phyloP scores from a whole-genome alignment of 2,888 invertebrate species.

The Pteria penguin region DNA sequence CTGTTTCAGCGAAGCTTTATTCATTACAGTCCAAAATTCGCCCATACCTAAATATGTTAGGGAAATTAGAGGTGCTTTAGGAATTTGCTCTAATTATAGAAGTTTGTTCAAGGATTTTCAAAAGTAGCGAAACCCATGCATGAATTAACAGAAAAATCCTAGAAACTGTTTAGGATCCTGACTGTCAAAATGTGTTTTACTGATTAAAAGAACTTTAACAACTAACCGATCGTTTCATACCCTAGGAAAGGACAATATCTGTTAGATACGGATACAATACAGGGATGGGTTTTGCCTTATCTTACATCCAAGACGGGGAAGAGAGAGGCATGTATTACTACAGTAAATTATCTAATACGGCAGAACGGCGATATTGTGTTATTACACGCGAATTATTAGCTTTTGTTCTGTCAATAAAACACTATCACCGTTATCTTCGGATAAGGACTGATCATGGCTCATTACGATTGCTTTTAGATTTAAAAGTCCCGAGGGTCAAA shows the following conservation, averaged over 20 bases:
- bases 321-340: not conserved
- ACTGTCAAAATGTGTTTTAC: not conserved
- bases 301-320: not conserved
- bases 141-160: not conserved
- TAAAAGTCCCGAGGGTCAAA: conserved; percentile 42
- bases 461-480: conserved; percentile 37
- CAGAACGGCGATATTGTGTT: not conserved
- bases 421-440: not conserved
- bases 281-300: not conserved
- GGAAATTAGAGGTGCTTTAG: not conserved
- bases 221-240: not conserved
- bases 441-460: conserved; percentile 40
- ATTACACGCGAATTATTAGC: not conserved
- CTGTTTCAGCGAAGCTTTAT: too few relatives aligned
- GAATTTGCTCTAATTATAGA: not conserved
- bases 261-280: not conserved
- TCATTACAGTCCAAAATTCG: not conserved
- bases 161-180: not conserved
- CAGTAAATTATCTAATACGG: not conserved
- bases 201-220: not conserved
- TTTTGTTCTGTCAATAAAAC: not conserved
- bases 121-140: not conserved
- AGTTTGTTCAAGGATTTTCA: not conserved
- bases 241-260: not conserved
- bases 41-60: not conserved